Evolutionary conservation across 1,140 invertebrate species (phyloP).

Genomic region (Zaprionus africanus): DNA sequence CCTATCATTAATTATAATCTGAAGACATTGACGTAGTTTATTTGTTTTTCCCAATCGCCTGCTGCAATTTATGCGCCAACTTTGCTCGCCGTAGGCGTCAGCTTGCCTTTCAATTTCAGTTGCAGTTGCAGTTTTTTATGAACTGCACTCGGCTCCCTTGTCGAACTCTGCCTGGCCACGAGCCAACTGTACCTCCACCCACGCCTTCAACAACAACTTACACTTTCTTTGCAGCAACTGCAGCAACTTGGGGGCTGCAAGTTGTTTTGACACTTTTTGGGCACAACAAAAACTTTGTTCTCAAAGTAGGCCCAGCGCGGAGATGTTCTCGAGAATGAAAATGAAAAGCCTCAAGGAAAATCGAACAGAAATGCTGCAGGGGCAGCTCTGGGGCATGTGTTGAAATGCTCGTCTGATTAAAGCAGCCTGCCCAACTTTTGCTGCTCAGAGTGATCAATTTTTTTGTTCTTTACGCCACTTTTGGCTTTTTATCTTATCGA

Average conservation of each 20-base stretch:
- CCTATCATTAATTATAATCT: conserved; percentile 77
- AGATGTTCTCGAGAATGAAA: background rate
- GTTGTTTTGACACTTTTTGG: conserved; percentile 78
- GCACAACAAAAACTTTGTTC: conserved; percentile 54
- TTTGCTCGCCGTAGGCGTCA: conserved; percentile 39
- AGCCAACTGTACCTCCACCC: conserved; percentile 7
- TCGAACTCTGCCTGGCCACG: conserved; percentile 22
- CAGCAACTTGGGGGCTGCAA: conserved; percentile 42
- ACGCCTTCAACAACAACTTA: conserved; percentile 62
- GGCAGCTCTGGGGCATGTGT: conserved; percentile 14
- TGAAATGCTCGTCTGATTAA: conserved; percentile 47
- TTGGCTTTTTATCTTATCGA: conserved; percentile 61
- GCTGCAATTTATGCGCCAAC: conserved; percentile 59
- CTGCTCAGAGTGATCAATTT: conserved; percentile 8
- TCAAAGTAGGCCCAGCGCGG: conserved; percentile 30
- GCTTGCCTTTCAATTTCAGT: conserved; percentile 73
- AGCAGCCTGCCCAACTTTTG: conserved; percentile 48
- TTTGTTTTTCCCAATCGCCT: conserved; percentile 54
- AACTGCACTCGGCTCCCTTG: conserved; percentile 38
- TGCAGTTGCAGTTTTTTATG: conserved; percentile 53
- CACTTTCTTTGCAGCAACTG: conserved; percentile 58
- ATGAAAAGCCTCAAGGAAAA: background rate
- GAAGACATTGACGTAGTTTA: conserved; percentile 47
- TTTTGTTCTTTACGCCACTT: conserved; percentile 16
- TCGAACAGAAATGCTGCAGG: background rate